phyloP scores from a whole-genome alignment of 1,140 invertebrate genomes.

The Alviniconcha marisindica region DNA sequence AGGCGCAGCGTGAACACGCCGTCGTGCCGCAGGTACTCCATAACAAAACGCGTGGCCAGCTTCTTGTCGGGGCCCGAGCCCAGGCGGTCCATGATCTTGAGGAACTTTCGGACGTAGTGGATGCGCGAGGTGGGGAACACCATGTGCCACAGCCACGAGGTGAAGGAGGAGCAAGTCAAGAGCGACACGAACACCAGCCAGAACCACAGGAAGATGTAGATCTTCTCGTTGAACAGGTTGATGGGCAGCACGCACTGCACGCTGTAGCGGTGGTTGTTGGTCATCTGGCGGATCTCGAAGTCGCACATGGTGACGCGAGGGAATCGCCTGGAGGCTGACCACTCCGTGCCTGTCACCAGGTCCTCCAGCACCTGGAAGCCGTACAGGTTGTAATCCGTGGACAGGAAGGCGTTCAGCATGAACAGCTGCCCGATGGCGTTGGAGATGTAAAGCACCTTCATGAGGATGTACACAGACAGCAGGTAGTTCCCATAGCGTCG shows the following conservation, averaged over 20 bases:
- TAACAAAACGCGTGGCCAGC: constrained; percentile 66
- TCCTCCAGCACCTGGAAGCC: constrained; percentile 78
- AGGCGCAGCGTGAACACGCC: constrained; percentile 73
- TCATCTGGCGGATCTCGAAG: constrained; percentile 78
- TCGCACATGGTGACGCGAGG: constrained; percentile 79
- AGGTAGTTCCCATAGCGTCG: constrained; percentile 78
- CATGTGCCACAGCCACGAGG: constrained; percentile 74
- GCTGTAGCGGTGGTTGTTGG: constrained; percentile 77
- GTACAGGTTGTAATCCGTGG: constrained; percentile 77
- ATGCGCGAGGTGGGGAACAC: constrained; percentile 71
- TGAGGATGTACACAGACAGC: constrained; percentile 77
- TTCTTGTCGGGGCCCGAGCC: constrained; percentile 69
- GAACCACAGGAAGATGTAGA: constrained; percentile 80
- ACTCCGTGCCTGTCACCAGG: constrained; percentile 75
- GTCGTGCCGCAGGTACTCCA: constrained; percentile 73
- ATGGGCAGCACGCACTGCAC: constrained; percentile 80
- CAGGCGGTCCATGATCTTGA: constrained; percentile 74
- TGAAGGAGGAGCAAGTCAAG: constrained; percentile 75
- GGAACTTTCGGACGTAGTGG: constrained; percentile 75
- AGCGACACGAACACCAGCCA: constrained; percentile 79
- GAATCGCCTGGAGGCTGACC: constrained; percentile 76
- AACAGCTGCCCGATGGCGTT: constrained; percentile 79
- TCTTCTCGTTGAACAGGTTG: constrained; percentile 80
- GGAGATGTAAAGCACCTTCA: constrained; percentile 77
- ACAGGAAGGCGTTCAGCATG: constrained; percentile 78